phyloP scores from a whole-genome alignment of 2,888 invertebrate species.

The Drosophila mimica region DNA sequence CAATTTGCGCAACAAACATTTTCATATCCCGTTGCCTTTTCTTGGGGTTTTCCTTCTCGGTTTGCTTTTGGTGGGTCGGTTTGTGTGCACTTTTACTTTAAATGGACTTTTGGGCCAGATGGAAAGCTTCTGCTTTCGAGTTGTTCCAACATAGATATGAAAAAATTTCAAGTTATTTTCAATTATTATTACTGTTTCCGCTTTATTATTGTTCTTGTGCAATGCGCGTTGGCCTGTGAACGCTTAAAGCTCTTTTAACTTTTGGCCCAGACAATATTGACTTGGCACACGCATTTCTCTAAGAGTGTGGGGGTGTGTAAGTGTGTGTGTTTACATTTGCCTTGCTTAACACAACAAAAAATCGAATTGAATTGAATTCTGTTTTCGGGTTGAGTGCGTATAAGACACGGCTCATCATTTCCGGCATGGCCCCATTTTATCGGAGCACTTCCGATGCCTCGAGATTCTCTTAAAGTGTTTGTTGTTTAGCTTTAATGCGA shows the following conservation, averaged over 20 bases:
- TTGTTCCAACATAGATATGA: slow-evolving; percentile 21
- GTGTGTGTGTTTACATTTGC: slow-evolving; percentile 37
- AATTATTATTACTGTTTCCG: slow-evolving; percentile 68
- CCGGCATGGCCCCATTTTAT: slow-evolving; percentile 47
- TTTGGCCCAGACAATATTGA: slow-evolving; percentile 56
- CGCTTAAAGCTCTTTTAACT: slow-evolving; percentile 63
- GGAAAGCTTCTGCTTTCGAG: slow-evolving; percentile 39
- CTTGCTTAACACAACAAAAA: slow-evolving; percentile 60
- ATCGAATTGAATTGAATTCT: slow-evolving; percentile 73
- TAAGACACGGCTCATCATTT: slow-evolving; percentile 56
- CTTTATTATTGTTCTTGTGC: slow-evolving; percentile 33
- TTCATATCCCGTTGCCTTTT: slow-evolving; percentile 48
- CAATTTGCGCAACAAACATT: slow-evolving; percentile 59
- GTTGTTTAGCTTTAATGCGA: slow-evolving; percentile 29
- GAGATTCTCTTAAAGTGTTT: slow-evolving; percentile 34
- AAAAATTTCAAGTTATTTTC: slow-evolving; percentile 69
- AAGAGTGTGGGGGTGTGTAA: slow-evolving; percentile 15
- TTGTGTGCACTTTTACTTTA: slow-evolving; percentile 49
- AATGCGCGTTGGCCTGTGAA: slow-evolving; percentile 63
- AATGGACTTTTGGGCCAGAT: slow-evolving; percentile 57
- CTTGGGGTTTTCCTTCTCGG: slow-evolving; percentile 35
- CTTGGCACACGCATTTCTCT: slow-evolving; percentile 37
- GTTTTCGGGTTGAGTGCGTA: slow-evolving; percentile 65
- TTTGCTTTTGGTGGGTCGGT: slow-evolving; percentile 9
- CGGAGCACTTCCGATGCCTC: slow-evolving; percentile 29